Percentiles rank a stretch among this genome's conserved stretches.
Conservation (phyloP, 2,888 invertebrate genomes). For the Stomorhina lunata region DNA sequence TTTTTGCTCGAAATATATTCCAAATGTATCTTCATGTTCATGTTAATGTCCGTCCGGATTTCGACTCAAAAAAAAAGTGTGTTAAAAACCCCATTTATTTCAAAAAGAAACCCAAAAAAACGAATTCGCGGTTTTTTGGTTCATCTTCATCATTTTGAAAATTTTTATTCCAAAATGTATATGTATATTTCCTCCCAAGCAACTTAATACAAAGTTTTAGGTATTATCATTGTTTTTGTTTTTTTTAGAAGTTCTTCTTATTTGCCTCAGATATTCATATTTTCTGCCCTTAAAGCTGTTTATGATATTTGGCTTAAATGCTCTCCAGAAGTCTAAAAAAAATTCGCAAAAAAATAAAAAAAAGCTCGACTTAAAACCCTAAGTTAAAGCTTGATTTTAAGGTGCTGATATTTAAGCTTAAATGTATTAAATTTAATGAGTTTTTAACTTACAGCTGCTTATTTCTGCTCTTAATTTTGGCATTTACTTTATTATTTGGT, state of each 20-base stretch:
- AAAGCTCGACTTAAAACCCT: constrained; percentile 2
- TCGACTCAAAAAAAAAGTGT: not conserved
- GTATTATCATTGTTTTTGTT: constrained; percentile 14
- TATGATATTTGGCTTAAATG: constrained; percentile 58
- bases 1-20: too few species aligned
- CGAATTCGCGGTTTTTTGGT: constrained; percentile 39
- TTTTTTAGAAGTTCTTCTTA: constrained; percentile 16
- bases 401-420: constrained; percentile 64
- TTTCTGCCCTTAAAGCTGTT: constrained; percentile 47
- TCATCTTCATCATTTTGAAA: not conserved
- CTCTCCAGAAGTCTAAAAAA: constrained; percentile 42
- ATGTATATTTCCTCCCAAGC: constrained; percentile 4
- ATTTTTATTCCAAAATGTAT: not conserved
- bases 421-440: constrained; percentile 63
- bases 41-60: too few species aligned
- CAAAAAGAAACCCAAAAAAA: not conserved
- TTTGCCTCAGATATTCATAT: constrained; percentile 3
- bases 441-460: constrained; percentile 64
- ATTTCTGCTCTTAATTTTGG: constrained; percentile 1
- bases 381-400: constrained; percentile 47
- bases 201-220: constrained; percentile 21
- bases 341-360: not conserved
- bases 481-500: not conserved
- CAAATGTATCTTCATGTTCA: too few species aligned
- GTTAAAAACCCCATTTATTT: constrained; percentile 33